These are phyloP conservation scores for Schizotus pectinicornis DNA, from an alignment of 2,888 invertebrate genomes.

Conservation along the genomic window DNA sequence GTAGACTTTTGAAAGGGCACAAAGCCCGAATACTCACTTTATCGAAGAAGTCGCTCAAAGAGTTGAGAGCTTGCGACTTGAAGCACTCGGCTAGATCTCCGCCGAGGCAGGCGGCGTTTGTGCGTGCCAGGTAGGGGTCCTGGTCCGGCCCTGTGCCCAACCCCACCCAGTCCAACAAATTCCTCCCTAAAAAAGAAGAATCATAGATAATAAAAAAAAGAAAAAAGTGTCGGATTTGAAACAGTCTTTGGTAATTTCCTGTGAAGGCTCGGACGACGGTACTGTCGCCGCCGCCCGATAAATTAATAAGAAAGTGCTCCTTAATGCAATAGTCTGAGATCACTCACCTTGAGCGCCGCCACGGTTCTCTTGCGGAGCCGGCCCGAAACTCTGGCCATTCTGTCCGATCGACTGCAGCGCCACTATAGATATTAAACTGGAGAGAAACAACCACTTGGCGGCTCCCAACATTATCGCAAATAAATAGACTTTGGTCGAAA, in stretches of 20 bases:
- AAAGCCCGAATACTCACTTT: constrained; percentile 59
- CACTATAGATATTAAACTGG: constrained; percentile 60
- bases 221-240: no score
- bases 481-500: background rate
- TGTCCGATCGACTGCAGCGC: constrained; percentile 65
- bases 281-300: background rate
- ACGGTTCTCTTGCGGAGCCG: constrained; percentile 30
- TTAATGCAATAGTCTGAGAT: constrained; percentile 11
- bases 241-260: no score
- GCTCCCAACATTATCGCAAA: constrained; percentile 48
- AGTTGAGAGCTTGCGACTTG: constrained; percentile 77
- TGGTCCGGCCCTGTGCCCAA: constrained; percentile 75
- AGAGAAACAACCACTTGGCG: constrained; percentile 64
- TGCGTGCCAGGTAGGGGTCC: constrained; percentile 78
- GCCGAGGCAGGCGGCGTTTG: constrained; percentile 75
- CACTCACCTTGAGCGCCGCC: constrained; percentile 54
- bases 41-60: constrained; percentile 80
- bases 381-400: constrained; percentile 40
- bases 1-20: background rate
- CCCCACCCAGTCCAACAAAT: constrained; percentile 80
- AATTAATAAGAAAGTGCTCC: background rate
- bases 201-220: no score
- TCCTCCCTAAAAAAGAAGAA: constrained; percentile 65
- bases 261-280: no score
- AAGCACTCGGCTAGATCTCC: constrained; percentile 88